Evolutionary conservation across 2,113 vertebrate species (phyloP), one percentile per base, ranked within the genome.

Genomic region (Mesembrinibis cayennensis): DNA sequence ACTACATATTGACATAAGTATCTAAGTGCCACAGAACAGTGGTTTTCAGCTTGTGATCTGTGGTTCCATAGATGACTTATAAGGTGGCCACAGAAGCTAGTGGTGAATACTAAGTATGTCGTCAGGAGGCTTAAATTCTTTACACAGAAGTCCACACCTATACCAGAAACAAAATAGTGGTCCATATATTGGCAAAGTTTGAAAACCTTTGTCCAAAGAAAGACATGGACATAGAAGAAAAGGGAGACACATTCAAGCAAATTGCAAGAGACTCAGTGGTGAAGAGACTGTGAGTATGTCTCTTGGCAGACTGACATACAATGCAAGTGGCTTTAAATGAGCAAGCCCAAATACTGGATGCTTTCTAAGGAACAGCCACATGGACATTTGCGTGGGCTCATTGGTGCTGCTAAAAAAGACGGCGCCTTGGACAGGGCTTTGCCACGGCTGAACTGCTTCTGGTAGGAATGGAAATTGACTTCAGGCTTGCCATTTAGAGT

Each of bases 341-440:
- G 69, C 38, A 74, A 82, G 63, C 38, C 73, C 80, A 74, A 66
- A 27, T 30, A 38, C 59, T 15, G 42, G 44, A 30, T 93, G 74
- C 87, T 94, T 94, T 96, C 77, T 78, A 67, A 94, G 83, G 61
- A 93, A 9, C 56, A 73, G 87, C 47, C 78, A 61, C 73, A 89
- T 32, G 18, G 21, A 89, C 36, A 63, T 87, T 71, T 87, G 47
- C 3, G 2, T 44, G 81, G 47, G 26, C 61, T 84, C 36, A 5
- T 11, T 61, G 70, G 36, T 58, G 78, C 66, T 89, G 59, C 84
- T 96, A 32, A 90, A 79, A 94, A 74, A 32, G 70, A 52, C 4
- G 1, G 19, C 1, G 66, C 52, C 52, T 82, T 79, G 47, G 61
- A 17, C 38, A n/a, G 70, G 53, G 56, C 32, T 79, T 87, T 69